A percentile compares a stretch with the other conserved stretches of the same genome.
phyloP scores from a whole-genome alignment of 2,797 vertebrate genomes.

The Sebastolobus alascanus region DNA sequence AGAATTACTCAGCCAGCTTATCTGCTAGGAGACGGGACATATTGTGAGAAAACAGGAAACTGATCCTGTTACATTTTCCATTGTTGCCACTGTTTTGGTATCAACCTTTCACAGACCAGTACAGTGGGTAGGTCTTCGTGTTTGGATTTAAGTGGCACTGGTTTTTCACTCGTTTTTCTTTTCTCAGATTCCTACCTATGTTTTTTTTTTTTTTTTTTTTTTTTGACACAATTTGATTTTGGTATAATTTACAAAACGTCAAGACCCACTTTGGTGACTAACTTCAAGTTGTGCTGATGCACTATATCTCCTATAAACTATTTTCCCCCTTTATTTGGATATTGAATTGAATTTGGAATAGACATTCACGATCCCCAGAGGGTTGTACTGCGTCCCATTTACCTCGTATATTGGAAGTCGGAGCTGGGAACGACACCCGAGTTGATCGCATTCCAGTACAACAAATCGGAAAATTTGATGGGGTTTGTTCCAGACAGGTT shows the following conservation, averaged over 20 bases:
- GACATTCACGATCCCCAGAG: too few species aligned
- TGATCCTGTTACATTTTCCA: conserved; percentile 26
- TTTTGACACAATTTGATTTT: background rate
- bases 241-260: background rate
- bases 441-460: too few species aligned
- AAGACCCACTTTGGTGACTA: background rate
- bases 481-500: too few species aligned
- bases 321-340: background rate
- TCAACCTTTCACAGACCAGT: background rate
- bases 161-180: background rate
- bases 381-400: too few species aligned
- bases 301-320: background rate
- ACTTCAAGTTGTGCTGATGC: background rate
- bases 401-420: too few species aligned
- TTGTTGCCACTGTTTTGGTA: conserved; percentile 11
- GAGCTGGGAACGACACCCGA: too few species aligned
- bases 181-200: too few species aligned
- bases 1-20: conserved; percentile 40
- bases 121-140: background rate
- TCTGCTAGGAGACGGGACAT: conserved; percentile 36
- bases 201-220: background rate
- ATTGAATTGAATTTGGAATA: too few species aligned
- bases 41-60: conserved; percentile 51
- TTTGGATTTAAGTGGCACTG: background rate
- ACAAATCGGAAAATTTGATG: too few species aligned